These are phyloP conservation scores for Hybos culiciformis DNA, from an alignment of 2,888 invertebrate genomes.

Conservation along the genomic window DNA sequence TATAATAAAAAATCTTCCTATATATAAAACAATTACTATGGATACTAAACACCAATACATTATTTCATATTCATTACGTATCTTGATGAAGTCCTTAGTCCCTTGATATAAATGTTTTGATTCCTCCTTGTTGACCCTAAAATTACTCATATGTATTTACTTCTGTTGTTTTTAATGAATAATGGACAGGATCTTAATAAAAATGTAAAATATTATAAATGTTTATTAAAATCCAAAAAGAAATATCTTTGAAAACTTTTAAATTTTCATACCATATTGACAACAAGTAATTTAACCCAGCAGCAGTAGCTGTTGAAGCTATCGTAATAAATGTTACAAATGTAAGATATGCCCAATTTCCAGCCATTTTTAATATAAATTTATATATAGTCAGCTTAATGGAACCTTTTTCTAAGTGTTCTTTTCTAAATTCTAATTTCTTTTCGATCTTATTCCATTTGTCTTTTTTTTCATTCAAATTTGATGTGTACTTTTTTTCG, in stretches of 20 bases:
- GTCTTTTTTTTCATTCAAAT: slow-evolving; percentile 19
- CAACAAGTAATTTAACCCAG: no score
- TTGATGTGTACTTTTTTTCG: slow-evolving; percentile 25
- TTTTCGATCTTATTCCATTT: slow-evolving; percentile 28
- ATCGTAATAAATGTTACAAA: no score
- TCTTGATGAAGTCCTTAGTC: slow-evolving; percentile 14
- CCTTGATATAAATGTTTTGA: slow-evolving; percentile 16
- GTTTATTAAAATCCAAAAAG: background rate
- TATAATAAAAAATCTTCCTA: slow-evolving; percentile 47
- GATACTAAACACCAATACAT: slow-evolving; percentile 27
- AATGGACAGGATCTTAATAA: no score
- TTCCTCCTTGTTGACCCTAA: slow-evolving; percentile 35
- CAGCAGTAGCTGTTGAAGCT: no score
- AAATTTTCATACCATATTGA: background rate
- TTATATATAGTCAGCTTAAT: no score
- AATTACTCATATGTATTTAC: slow-evolving; percentile 15
- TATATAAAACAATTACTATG: slow-evolving; percentile 36
- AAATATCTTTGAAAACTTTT: background rate
- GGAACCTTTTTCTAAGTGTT: no score
- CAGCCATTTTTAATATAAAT: no score
- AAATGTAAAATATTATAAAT: background rate
- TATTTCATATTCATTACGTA: slow-evolving; percentile 24
- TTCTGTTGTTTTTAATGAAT: no score
- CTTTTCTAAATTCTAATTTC: slow-evolving; percentile 26
- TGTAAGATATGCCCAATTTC: no score